A percentile compares a stretch with the other conserved stretches of the same genome.
Evolutionary conservation across 2,797 vertebrate genomes (phyloP).

Genomic region (Nyctibius grandis): DNA sequence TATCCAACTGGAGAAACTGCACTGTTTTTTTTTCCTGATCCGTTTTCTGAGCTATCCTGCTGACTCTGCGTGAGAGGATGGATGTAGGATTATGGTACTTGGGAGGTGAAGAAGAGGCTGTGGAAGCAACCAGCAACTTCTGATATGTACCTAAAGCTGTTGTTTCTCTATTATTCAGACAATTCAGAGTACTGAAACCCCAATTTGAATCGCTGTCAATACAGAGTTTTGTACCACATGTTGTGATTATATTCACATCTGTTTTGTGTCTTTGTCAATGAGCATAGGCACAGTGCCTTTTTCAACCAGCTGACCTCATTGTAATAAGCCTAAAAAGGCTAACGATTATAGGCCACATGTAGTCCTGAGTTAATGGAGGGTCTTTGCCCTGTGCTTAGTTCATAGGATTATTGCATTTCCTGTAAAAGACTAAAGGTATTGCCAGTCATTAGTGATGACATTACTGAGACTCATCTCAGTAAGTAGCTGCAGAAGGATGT

Average conservation of each 20-base stretch:
- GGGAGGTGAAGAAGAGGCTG: neutral
- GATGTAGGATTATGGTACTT: neutral
- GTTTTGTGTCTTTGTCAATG: neutral
- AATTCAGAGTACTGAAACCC: neutral
- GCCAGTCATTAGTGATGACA: neutral
- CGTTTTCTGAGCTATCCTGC: neutral
- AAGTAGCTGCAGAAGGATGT: neutral
- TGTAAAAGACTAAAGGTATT: neutral
- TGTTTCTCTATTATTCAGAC: neutral
- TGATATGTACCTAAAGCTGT: neutral
- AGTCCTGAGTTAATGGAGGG: neutral
- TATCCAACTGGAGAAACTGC: neutral
- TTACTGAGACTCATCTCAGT: neutral
- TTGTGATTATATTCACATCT: neutral
- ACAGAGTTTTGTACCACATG: neutral
- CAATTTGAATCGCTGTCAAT: fast-evolving
- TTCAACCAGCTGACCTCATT: neutral
- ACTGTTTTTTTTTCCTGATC: neutral
- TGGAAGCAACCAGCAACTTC: neutral
- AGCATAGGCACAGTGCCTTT: neutral
- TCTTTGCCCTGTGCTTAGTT: neutral
- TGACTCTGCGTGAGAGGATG: neutral
- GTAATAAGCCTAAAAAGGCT: neutral
- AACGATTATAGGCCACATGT: neutral
- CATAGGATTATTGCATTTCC: neutral